Evolutionary conservation across 2,888 invertebrate species (phyloP), one percentile per base, ranked within the genome.

Genomic region (Acanthacorydalis orientalis): DNA sequence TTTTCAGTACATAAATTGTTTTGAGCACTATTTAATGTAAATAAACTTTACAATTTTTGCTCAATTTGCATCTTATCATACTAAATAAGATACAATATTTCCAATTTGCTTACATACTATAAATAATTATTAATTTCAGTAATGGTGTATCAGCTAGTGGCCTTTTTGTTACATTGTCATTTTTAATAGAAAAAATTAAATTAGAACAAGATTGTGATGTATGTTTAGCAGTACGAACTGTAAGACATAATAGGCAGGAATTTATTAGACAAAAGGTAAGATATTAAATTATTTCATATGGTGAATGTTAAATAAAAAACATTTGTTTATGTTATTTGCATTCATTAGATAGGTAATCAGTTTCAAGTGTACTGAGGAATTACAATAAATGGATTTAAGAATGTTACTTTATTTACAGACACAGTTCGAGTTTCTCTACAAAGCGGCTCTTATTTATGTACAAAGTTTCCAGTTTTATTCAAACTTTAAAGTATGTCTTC

Each of bases 181-280:
- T 68, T 51, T 49, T 71, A 9, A 59, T 71, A 14, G 70, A 72
- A 52, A 66, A 68, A 57, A 69, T 73, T 56, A 64, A 68, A 48
- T 53, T 67, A 8, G 71, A 72, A 55, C 68, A 68, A 34, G 61
- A 64, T 48, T 69, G 70, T 50, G 72, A 73, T 51, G 67, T 70
- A 15, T 68, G 67, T 48, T 60, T 66, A 48, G 68, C 69, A 2
- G 67, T 70, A 9, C 58, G 68, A 44, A 62, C 57, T 14, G 58
- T 72, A n/a, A 58, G 69, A 47, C 62, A 62, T 50, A 68, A 64
- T 37, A 59, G 70, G 44, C 59, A 60, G 35, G 60, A 68, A 50
- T 69, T 69, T 52, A 56, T 67, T 7, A 37, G 37, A 37, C 7
- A n/a, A 9, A 37, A 9, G 12, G 37, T 37, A 37, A 37, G 37